Conservation (phyloP, 1,140 invertebrate genomes). For the Drosophila setifemur region DNA sequence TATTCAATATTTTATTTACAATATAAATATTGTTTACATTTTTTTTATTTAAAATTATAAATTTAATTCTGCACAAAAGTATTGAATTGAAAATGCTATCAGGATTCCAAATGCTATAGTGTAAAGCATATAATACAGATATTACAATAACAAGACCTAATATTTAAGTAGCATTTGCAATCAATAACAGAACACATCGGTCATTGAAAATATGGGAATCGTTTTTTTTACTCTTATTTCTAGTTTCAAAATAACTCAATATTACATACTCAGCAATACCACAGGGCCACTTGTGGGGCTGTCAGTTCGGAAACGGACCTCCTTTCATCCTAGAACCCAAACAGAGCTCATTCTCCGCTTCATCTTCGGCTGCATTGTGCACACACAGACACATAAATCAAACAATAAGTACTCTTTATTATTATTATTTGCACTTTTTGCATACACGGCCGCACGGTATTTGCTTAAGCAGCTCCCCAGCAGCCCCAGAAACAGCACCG, state of each 20-base stretch:
- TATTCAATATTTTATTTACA: too few species aligned
- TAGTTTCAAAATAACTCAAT: too few species aligned
- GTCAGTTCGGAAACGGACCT: not conserved
- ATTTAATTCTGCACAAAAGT: not conserved
- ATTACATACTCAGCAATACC: not conserved
- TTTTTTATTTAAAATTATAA: not conserved
- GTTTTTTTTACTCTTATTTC: too few species aligned
- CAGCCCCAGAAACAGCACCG: conserved; percentile 20
- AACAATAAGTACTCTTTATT: conserved; percentile 82
- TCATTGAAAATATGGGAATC: too few species aligned
- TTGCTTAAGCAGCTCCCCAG: conserved; percentile 71
- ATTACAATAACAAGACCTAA: too few species aligned
- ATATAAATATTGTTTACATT: not conserved
- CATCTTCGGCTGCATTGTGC: conserved; percentile 48
- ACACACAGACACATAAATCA: conserved; percentile 82
- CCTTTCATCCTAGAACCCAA: conserved; percentile 3
- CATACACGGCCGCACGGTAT: conserved; percentile 67
- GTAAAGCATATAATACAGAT: too few species aligned
- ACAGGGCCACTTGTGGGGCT: not conserved
- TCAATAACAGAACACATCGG: too few species aligned
- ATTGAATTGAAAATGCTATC: too few species aligned
- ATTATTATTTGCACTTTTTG: conserved; percentile 82
- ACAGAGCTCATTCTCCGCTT: conserved; percentile 20
- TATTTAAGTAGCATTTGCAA: too few species aligned
- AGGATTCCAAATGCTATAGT: too few species aligned